Evolutionary conservation across 2,888 invertebrate genomes (phyloP), one percentile per base, ranked within the genome.

Genomic region (Eurois occulta): DNA sequence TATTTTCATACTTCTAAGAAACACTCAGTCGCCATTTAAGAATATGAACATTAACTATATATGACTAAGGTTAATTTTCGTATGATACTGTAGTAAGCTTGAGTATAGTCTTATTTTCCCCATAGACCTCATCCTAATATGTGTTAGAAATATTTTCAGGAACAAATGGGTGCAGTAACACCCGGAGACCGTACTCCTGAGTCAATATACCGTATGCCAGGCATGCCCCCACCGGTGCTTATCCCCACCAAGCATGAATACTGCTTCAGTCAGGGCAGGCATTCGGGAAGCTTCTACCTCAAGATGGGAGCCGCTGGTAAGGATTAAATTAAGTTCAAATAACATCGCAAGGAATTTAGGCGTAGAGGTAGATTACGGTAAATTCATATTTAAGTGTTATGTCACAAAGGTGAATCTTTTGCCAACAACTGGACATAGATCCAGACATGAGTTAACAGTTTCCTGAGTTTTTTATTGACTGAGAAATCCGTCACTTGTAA

Each of bases 231-330:
- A 2, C 96, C 97, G 0, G 88, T 94, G 24, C 92, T 96, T 6
- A 94, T 95, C 66, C 94, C 96, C 18, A 86, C 97, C 66, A 95
- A 94, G 52, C 97, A 97, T 88, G 93, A 97, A 88, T 98, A 97
- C 90, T 97, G 97, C 91, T 98, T 98, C 92, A 97, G 97, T 87
- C 97, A 97, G 65, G 98, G 98, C 74, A 94, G 98, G 84, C 98
- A 98, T 93, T 97, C 98, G 32, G 98, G 98, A 48, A 98, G 98
- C 89, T 97, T 98, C 91, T 98, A 98, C 92, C 96, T 98, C 35
- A 98, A 98, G 95, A 93, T 98, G 87, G 98, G 98, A 72, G 98
- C 98, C 75, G 97, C 98, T 89, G 98, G 98, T 98, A 95, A 93
- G 91, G 43, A 52, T 67, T 52, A 0, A 32, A n/a, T 52, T 48